Evolutionary conservation across 2,113 vertebrate species (phyloP).

Genomic region (Pelusios castaneus): DNA sequence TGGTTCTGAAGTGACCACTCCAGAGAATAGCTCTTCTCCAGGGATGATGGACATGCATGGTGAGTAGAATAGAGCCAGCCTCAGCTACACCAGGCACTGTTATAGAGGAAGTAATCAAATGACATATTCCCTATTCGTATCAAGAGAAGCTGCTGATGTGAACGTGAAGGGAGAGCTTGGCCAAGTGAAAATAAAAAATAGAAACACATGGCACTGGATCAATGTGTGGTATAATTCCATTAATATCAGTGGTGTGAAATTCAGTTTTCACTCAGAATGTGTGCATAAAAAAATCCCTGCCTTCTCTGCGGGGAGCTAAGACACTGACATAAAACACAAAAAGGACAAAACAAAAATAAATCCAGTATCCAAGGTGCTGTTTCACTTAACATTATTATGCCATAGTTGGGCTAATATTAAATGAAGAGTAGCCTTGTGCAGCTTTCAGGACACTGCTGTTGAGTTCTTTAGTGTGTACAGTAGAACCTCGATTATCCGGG

Average conservation of each 20-base stretch:
- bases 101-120: background rate
- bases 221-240: background rate
- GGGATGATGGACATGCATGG: constrained; percentile 99
- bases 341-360: background rate
- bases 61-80: constrained; percentile 69
- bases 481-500: too few relatives aligned
- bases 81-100: background rate
- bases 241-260: background rate
- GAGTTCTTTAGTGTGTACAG: background rate
- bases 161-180: background rate
- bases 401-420: background rate
- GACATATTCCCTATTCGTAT: background rate
- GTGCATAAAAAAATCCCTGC: background rate
- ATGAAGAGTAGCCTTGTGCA: background rate
- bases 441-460: background rate
- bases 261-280: background rate
- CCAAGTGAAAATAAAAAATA: background rate
- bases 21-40: constrained; percentile 96
- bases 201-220: background rate
- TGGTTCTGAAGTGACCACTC: constrained; percentile 94
- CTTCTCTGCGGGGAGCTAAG: background rate
- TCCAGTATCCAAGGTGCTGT: background rate
- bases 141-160: fast-evolving
- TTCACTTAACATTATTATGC: background rate
- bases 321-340: background rate